Conservation (phyloP, 2,113 vertebrate species). For the Gymnogyps californianus region DNA sequence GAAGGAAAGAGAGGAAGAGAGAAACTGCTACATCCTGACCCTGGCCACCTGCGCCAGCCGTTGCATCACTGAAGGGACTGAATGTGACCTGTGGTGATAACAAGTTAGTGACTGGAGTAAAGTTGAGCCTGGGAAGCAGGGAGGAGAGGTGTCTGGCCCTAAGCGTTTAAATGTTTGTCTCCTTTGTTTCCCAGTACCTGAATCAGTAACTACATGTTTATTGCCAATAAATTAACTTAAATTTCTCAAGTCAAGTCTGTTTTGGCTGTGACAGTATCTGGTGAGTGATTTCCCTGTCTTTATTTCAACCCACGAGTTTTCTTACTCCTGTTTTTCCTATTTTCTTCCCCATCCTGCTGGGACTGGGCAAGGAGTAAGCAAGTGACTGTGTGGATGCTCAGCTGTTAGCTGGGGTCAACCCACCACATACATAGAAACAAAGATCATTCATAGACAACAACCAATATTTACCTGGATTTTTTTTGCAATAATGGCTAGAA, state of each 20-base stretch:
- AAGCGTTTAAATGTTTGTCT: not conserved
- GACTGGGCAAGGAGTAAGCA: not conserved
- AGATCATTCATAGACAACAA: not conserved
- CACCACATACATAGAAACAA: not conserved
- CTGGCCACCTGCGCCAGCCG: not conserved
- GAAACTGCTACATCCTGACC: not conserved
- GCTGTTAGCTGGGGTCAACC: not conserved
- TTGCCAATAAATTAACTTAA: not conserved
- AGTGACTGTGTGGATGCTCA: not conserved
- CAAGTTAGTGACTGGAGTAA: not conserved
- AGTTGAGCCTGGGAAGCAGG: not conserved
- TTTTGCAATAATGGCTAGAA: not conserved
- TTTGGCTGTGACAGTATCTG: not conserved
- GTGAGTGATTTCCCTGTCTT: not conserved
- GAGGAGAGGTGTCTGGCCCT: not conserved
- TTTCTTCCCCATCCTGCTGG: not conserved
- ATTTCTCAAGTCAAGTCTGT: not conserved
- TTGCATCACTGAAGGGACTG: not conserved
- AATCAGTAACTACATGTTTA: not conserved
- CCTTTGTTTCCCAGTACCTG: not conserved
- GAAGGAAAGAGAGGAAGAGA: not conserved
- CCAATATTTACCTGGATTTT: not conserved
- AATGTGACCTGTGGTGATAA: not conserved
- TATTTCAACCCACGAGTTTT: not conserved
- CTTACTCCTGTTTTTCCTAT: not conserved